Base-by-base conservation (phyloP, 2,113 vertebrate genomes). In the Eulemur rufifrons region DNA sequence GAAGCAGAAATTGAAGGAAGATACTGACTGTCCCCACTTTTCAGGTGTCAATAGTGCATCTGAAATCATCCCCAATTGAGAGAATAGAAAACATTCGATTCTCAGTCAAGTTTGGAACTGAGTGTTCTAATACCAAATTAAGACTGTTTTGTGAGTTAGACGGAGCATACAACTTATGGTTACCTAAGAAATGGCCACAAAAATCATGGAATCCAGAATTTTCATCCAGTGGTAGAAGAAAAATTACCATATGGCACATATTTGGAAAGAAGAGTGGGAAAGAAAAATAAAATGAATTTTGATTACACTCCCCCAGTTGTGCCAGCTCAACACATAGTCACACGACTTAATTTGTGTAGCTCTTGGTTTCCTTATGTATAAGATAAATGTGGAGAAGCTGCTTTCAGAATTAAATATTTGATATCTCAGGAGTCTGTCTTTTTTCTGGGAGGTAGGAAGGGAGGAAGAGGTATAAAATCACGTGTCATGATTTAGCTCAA, bases 371-470 rank as follows among this genome's bases (percentile, higher is more conserved):
- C 15, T 56, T 8, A 8, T 76, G 68, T 39, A 12, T 27, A 80
- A 78, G 27, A 25, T 10, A 92, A 54, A 9, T 69, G 4, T 59
- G 10, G 29, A 93, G 61, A 86, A 81, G 17, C 45, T 66, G n/a
- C 71, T 91, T 95, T 77, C 12, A 80, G 15, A 52, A 69, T 64
- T 93, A 86, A 86, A 64, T 64, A 37, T 85, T 91, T 52, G 93
- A 45, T 54, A 42, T 66, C 32, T 45, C 34, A 34, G 8, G 93
- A 81, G 52, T 90, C 37, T 91, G 21, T 77, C 25, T 56, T 85
- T 42, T 80, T 93, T 82, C 25, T 77, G 66, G 5, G 61, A 74
- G 9, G 42, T 17, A 4, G 25, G 9, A 91, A 93, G 5, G 34
- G 8, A 71, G 20, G 52, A 89, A 56, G 23, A 83, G 12, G 18